phyloP scores from a whole-genome alignment of 2,113 vertebrate genomes.

The Hyla sarda region DNA sequence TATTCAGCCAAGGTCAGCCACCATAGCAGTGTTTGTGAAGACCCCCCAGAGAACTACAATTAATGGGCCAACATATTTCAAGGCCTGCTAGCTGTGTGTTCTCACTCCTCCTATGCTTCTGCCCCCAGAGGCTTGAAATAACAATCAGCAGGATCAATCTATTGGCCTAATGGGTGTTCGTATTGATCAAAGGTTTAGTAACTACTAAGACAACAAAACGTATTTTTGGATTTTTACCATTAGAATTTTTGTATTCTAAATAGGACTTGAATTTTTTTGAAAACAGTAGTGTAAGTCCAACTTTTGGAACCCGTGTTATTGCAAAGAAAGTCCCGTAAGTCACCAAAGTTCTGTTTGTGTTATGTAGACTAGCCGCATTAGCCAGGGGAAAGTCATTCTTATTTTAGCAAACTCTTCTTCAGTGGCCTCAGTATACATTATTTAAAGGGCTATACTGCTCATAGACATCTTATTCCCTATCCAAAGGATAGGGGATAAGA shows the following conservation, averaged over 20 bases:
- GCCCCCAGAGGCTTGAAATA: conserved; percentile 14
- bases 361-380: not conserved
- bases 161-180: conserved; percentile 17
- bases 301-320: not conserved
- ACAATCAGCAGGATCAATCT: conserved; percentile 10
- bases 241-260: no score
- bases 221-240: not conserved
- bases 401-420: no score
- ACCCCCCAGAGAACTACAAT: conserved; percentile 44
- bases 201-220: not conserved
- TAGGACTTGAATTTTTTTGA: not conserved
- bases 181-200: not conserved
- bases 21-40: conserved; percentile 50
- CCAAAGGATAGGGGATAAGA: no score
- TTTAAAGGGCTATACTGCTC: no score
- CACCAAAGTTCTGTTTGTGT: not conserved
- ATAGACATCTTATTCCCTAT: no score
- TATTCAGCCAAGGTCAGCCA: conserved; percentile 46
- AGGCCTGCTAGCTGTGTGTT: conserved; percentile 30
- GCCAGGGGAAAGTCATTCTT: not conserved
- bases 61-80: conserved; percentile 51
- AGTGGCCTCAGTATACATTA: no score
- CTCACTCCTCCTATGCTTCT: conserved; percentile 12
- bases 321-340: not conserved
- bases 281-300: not conserved